Conservation (phyloP, 2,113 vertebrate genomes). For the Rattus norvegicus region GRCr8 NC_086028.1:81471501-81472000, state of each 20-base stretch:
- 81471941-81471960: neutral
- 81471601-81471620: neutral
- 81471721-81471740: neutral
- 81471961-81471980: neutral
- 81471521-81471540: neutral
- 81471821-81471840: slow-evolving; percentile 17
- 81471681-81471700: neutral
- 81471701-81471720: neutral
- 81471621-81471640: too few species aligned
- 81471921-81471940: neutral
- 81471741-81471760: slow-evolving; percentile 32
- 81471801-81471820: slow-evolving; percentile 69
- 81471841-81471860: slow-evolving; percentile 25
- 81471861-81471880: accelerated
- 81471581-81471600: neutral
- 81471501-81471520: neutral
- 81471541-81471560: neutral
- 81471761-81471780: slow-evolving; percentile 14
- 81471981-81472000: neutral
- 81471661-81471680: neutral
- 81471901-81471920: neutral
- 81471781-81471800: slow-evolving; percentile 54
- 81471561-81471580: neutral
- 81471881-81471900: neutral
- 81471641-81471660: too few species aligned